phyloP scores from a whole-genome alignment of 2,888 invertebrate species.

The Ochropleura leucogaster region DNA sequence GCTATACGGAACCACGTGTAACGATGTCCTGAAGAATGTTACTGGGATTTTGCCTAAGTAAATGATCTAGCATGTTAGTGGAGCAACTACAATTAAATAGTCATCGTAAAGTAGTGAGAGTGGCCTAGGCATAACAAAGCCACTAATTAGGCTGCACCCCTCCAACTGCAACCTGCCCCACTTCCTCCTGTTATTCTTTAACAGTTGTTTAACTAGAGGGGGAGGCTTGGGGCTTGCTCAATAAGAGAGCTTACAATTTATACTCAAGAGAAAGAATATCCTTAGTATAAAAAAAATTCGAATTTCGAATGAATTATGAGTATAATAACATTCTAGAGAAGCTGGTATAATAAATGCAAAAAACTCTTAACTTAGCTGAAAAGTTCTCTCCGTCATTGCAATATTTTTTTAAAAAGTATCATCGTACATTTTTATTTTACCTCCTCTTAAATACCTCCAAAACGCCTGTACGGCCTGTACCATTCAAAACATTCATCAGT shows the following conservation, averaged over 20 bases:
- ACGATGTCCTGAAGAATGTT: conserved; percentile 21
- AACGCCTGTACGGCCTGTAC: too few relatives aligned
- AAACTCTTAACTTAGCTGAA: too few relatives aligned
- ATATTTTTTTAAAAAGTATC: too few relatives aligned
- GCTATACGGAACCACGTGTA: conserved; percentile 44
- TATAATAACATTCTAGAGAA: neutral
- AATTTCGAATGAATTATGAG: neutral
- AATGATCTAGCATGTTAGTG: conserved; percentile 8
- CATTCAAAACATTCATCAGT: too few relatives aligned
- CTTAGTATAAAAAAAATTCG: neutral
- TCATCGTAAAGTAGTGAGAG: conserved; percentile 13
- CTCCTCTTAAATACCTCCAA: too few relatives aligned
- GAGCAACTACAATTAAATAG: conserved; percentile 30
- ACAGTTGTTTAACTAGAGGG: conserved; percentile 1
- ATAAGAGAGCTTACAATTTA: neutral
- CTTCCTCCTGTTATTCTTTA: conserved; percentile 45
- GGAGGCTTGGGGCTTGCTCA: neutral
- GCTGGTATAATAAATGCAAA: neutral
- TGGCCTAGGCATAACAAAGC: conserved; percentile 32
- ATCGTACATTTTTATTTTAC: too few relatives aligned
- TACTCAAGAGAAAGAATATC: neutral
- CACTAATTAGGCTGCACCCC: conserved; percentile 49
- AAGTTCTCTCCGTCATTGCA: too few relatives aligned
- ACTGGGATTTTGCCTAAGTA: conserved; percentile 14
- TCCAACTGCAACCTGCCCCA: conserved; percentile 20